These are phyloP conservation scores for Nomada fabriciana DNA, from an alignment of 2,888 invertebrate genomes.

Conservation along the genomic window DNA sequence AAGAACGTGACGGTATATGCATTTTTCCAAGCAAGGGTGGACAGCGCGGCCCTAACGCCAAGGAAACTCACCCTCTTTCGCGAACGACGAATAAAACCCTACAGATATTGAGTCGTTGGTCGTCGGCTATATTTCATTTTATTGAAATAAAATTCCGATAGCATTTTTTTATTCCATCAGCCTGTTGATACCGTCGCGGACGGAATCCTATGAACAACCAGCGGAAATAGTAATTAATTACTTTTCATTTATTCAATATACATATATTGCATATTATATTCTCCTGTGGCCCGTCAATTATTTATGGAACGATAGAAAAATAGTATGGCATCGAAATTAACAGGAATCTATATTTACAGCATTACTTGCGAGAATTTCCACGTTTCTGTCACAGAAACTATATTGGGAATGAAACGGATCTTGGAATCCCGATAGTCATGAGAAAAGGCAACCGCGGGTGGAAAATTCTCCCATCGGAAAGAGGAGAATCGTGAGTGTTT, in stretches of 20 bases:
- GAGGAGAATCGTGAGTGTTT: slow-evolving; percentile 40
- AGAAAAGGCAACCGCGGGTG: background rate
- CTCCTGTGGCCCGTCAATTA: too few relatives aligned
- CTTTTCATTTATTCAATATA: background rate
- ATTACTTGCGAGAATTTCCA: too few relatives aligned
- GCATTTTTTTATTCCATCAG: background rate
- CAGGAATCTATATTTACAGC: too few relatives aligned
- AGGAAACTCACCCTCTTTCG: slow-evolving; percentile 3
- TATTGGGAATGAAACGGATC: too few relatives aligned
- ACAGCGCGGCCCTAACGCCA: slow-evolving; percentile 30
- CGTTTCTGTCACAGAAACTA: too few relatives aligned
- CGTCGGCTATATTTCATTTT: slow-evolving; percentile 15
- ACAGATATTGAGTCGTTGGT: slow-evolving; percentile 9
- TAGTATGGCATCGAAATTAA: too few relatives aligned
- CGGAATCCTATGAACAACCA: too few relatives aligned
- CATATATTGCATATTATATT: background rate
- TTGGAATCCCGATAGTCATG: too few relatives aligned
- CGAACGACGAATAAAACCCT: slow-evolving; percentile 20
- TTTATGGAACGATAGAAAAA: too few relatives aligned
- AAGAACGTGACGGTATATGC: slow-evolving; percentile 55
- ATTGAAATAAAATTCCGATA: slow-evolving; percentile 25
- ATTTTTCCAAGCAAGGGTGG: slow-evolving; percentile 48
- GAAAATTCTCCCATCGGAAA: slow-evolving; percentile 4
- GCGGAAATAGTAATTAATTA: background rate
- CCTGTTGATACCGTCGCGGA: background rate